Base-by-base conservation (phyloP, 1,140 invertebrate genomes). In the Harlomillsia oculata region DNA sequence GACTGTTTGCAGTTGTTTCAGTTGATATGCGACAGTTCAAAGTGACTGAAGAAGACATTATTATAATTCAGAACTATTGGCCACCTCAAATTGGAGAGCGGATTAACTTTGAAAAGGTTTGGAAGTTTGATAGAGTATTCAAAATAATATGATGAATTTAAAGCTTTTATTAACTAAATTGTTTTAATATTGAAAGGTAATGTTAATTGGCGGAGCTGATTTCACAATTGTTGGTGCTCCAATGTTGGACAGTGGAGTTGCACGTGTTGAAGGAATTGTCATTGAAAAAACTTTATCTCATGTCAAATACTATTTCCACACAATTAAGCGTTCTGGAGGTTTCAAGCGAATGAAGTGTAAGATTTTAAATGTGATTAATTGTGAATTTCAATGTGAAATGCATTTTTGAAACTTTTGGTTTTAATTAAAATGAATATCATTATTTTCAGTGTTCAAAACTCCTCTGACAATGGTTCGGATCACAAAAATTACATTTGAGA, bases 271-370 rank as follows among this genome's bases (percentile, higher is more conserved):
- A 59, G 90, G 85, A 0, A 93, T 88, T 29, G 80, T 96, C 5
- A 82, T 96, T 43, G 89, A 92, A 61, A 94, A 95, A 71, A 88
- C 85, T 1, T 72, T 94, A 1, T 88, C 87, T 1, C 81, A 89
- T 63, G 88, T 83, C 1, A 86, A 84, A 69, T 83, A 82, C 45
- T 76, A 81, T 66, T 89, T 89, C 68, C 77, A 76, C 20, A 82
- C 85, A 68, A 83, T 76, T 82, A 75, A 76, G 76, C 62, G 48
- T 39, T 28, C 28, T 40, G 16, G 16, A 1, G 14, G 6, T 8
- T 18, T 13, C 16, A 39, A 1, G 16, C 14, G 8, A 39, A 39
- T 39, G 8, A 6, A 8, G 1, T 39, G 6, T 39, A 18, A 23
- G 18, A 11, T 9, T 29, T 21, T 41, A 20, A 54, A 30, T 36